phyloP scores from a whole-genome alignment of 2,888 invertebrate species.

The Aproaerema taeniolella region DNA sequence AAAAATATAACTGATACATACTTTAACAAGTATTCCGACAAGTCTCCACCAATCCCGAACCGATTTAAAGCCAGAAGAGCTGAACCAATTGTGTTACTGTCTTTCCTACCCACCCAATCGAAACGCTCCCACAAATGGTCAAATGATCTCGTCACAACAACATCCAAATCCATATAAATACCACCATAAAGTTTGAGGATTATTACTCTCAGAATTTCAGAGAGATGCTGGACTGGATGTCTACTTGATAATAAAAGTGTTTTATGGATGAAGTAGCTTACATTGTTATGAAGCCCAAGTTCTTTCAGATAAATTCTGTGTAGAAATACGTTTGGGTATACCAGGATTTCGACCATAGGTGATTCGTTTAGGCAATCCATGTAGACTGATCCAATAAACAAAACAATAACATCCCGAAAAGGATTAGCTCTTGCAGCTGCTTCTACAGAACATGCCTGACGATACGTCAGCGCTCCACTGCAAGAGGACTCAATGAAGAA shows the following conservation, averaged over 20 bases:
- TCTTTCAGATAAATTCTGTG: not conserved
- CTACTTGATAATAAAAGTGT: not conserved
- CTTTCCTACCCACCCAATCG: too few relatives aligned
- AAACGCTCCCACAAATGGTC: too few relatives aligned
- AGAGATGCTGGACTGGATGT: constrained; percentile 31
- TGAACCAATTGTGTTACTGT: too few relatives aligned
- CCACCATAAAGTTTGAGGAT: constrained; percentile 85
- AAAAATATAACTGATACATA: too few relatives aligned
- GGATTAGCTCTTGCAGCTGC: constrained; percentile 80
- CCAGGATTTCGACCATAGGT: not conserved
- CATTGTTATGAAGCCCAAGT: too few relatives aligned
- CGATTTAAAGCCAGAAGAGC: too few relatives aligned
- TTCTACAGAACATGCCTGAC: constrained; percentile 81
- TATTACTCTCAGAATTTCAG: constrained; percentile 79
- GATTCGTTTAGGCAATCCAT: not conserved
- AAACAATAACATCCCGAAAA: constrained; percentile 57
- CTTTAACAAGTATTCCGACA: too few relatives aligned
- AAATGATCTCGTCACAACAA: too few relatives aligned
- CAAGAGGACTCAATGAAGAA: too few relatives aligned
- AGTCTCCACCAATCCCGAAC: too few relatives aligned
- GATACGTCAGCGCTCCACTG: constrained; percentile 54
- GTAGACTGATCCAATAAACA: constrained; percentile 54
- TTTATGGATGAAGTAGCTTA: too few relatives aligned
- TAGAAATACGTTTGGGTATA: not conserved
- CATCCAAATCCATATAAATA: too few relatives aligned